Conservation (phyloP, 2,888 invertebrate genomes). For the Drosophila fulvimacula region DNA sequence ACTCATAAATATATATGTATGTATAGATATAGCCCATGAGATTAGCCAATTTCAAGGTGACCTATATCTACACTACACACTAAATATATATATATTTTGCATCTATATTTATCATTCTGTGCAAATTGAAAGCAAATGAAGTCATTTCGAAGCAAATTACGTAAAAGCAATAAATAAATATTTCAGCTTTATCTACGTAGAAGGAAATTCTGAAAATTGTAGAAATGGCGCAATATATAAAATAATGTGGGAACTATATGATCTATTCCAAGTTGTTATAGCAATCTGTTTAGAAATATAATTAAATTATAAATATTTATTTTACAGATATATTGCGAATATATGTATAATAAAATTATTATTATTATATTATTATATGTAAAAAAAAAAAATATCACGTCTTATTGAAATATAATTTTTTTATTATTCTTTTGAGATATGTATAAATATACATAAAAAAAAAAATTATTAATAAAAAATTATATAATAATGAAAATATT, state of each 20-base stretch:
- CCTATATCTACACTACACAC: slow-evolving; percentile 16
- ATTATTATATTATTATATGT: no score
- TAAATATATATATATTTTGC: neutral
- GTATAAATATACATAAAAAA: no score
- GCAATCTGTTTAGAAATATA: neutral
- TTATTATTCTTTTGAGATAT: no score
- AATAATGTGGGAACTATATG: neutral
- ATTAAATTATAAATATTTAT: neutral
- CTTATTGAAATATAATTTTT: no score
- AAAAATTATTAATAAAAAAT: no score
- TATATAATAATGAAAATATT: no score
- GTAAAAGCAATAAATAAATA: neutral
- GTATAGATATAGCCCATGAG: slow-evolving; percentile 4
- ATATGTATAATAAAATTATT: no score
- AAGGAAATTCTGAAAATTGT: neutral
- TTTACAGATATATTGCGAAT: no score
- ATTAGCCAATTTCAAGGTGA: slow-evolving; percentile 51
- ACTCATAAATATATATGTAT: neutral
- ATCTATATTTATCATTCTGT: slow-evolving; percentile 22
- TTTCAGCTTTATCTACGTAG: slow-evolving; percentile 3
- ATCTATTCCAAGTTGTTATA: neutral
- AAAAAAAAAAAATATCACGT: no score
- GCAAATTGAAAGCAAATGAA: slow-evolving; percentile 30
- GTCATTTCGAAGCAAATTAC: slow-evolving; percentile 33
- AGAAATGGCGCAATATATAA: neutral